phyloP scores from a whole-genome alignment of 1,140 invertebrate species.

The Drosophila obscura region DNA sequence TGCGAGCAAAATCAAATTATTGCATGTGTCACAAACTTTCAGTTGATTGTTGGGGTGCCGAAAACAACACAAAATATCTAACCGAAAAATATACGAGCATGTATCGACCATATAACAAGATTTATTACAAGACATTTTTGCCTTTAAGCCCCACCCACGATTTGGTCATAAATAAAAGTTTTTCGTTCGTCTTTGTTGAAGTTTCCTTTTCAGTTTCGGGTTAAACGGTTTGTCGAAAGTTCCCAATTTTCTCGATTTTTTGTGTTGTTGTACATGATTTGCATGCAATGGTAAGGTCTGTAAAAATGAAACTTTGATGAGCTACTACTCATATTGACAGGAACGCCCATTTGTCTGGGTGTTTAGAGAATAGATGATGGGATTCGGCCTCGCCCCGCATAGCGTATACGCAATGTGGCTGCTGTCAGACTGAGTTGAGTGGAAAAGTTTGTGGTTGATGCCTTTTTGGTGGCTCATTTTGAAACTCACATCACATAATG shows the following conservation, averaged over 20 bases:
- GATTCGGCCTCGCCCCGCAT: conserved; percentile 15
- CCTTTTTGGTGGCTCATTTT: conserved; percentile 2
- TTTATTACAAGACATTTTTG: conserved; percentile 41
- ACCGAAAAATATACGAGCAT: background rate
- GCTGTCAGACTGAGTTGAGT: conserved; percentile 12
- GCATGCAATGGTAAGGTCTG: conserved; percentile 30
- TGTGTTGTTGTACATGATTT: conserved; percentile 45
- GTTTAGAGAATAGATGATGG: conserved; percentile 32
- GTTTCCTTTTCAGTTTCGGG: conserved; percentile 46
- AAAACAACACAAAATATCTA: conserved; percentile 16
- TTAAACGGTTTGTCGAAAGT: conserved; percentile 54
- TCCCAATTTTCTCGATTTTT: conserved; percentile 42
- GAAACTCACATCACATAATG: background rate
- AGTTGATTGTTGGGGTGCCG: conserved; percentile 51
- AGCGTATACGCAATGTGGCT: conserved; percentile 35
- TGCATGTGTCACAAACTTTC: conserved; percentile 70
- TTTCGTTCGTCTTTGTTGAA: conserved; percentile 25
- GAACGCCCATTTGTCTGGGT: conserved; percentile 63
- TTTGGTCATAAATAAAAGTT: conserved; percentile 40
- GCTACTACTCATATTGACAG: conserved; percentile 79
- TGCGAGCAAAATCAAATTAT: conserved; percentile 69
- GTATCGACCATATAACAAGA: conserved; percentile 20
- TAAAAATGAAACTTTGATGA: conserved; percentile 76
- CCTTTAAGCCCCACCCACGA: conserved; percentile 6
- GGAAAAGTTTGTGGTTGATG: conserved; percentile 26